Base-by-base conservation (phyloP, 2,888 invertebrate genomes). In the Pasiphila rectangulata region DNA sequence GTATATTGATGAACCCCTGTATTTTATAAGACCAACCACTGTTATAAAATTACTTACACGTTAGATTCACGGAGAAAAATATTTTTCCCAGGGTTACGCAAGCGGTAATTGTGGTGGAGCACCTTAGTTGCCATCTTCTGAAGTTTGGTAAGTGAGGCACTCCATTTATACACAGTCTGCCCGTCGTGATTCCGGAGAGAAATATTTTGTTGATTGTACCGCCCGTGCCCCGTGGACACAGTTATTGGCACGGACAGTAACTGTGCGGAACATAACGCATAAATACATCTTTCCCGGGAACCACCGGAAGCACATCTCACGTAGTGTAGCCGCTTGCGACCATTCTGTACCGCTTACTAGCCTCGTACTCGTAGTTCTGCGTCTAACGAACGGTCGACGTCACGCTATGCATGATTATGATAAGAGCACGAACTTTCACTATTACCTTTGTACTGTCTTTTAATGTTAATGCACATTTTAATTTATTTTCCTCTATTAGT, bases 61-160 rank as follows among this genome's bases (percentile, higher is more conserved):
- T 86, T 87, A 86, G 87, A 88, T 88, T 88, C 85, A 88, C 88
- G 88, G 87, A 83, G 83, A 86, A 84, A 79, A 87, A 88, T 88
- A 87, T 88, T 88, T 88, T 88, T 76, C 87, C 88, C 87, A 87
- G 88, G 87, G 87, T 88, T 88, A 86, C 87, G 87, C 87, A 87
- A 87, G 87, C 88, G 88, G 88, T 88, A 86, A 82, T 83, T 87
- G 86, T 87, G 86, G 87, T 87, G 88, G 88, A 87, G 86, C 80
- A 87, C 88, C 88, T 88, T 87, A 87, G 79, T 87, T 87, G 88
- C 88, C 87, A 87, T 86, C 87, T 77, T 84, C 84, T 82, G 86
- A 86, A 84, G 85, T 87, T 86, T 85, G 87, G 88, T 87, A 87
- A 88, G 87, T 87, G 85, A 87, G 87, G 88, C 86, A 83, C 87